phyloP scores from a whole-genome alignment of 2,113 vertebrate species.

The Datnioides undecimradiatus region DNA sequence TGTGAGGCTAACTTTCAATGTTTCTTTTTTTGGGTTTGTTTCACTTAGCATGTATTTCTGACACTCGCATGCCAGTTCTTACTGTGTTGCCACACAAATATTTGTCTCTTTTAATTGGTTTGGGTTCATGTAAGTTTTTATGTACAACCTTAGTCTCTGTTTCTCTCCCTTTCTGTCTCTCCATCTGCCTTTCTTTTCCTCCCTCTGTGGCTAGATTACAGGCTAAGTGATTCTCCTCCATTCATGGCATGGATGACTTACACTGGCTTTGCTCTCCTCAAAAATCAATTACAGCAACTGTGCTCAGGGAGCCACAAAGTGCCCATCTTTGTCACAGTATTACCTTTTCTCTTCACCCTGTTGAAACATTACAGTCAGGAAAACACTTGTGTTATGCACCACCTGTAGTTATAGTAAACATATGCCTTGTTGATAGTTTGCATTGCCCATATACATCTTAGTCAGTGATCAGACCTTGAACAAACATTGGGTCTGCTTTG shows the following conservation, averaged over 20 bases:
- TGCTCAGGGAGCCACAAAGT: slow-evolving; percentile 36
- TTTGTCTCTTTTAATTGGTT: background rate
- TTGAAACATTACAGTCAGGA: background rate
- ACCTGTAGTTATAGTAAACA: slow-evolving; percentile 16
- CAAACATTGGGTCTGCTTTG: slow-evolving; percentile 8
- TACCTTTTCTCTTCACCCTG: background rate
- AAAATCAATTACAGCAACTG: slow-evolving; percentile 56
- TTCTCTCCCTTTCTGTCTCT: slow-evolving; percentile 9
- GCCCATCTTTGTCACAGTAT: background rate
- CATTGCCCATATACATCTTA: background rate
- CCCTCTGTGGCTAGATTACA: slow-evolving; percentile 29
- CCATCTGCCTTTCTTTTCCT: background rate
- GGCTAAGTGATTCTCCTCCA: slow-evolving; percentile 40
- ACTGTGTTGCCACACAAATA: background rate
- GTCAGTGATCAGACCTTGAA: slow-evolving; percentile 49
- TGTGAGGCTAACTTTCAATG: background rate
- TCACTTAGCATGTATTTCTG: background rate
- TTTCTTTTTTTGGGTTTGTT: background rate
- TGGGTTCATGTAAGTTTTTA: background rate
- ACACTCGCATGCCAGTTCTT: background rate
- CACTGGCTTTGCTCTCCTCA: slow-evolving; percentile 30
- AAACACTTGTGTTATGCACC: slow-evolving; percentile 4
- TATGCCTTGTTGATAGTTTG: background rate
- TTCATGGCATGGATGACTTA: slow-evolving; percentile 58
- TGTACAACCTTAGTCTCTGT: background rate